Percentiles rank a stretch among this genome's conserved stretches.
Evolutionary conservation across 2,797 vertebrate species (phyloP).

Genomic region (Clarias platycephalus): DNA sequence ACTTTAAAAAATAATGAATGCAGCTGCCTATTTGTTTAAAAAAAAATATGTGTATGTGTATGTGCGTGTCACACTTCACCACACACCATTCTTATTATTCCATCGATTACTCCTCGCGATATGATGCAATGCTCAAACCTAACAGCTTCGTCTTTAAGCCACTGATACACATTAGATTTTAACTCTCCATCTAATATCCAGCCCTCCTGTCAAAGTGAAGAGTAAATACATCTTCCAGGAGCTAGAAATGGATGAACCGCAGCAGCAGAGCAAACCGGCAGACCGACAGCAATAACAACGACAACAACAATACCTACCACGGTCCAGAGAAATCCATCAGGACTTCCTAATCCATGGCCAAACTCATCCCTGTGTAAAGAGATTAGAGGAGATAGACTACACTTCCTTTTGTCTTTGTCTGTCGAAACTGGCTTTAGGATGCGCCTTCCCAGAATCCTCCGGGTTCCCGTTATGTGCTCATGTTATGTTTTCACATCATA

Average conservation of each 20-base stretch:
- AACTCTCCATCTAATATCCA: conserved; percentile 8
- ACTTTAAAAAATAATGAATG: not conserved
- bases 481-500: not conserved
- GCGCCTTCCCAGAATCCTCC: not conserved
- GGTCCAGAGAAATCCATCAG: conserved; percentile 35
- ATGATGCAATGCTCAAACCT: not conserved
- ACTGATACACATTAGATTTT: conserved; percentile 8
- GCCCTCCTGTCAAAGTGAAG: not conserved
- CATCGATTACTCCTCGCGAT: not conserved
- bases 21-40: not conserved
- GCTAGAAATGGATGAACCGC: conserved; percentile 9
- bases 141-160: not conserved
- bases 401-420: not conserved
- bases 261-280: conserved; percentile 42
- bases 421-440: not conserved
- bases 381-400: conserved; percentile 19
- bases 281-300: conserved; percentile 1
- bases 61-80: too few relatives aligned
- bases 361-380: conserved; percentile 3
- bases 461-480: not conserved
- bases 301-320: conserved; percentile 21
- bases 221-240: not conserved
- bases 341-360: conserved; percentile 24
- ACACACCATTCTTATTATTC: not conserved
- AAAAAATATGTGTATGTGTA: not conserved